These are phyloP conservation scores for Tichodroma muraria DNA, from an alignment of 2,113 vertebrate genomes.

Conservation along the genomic window DNA sequence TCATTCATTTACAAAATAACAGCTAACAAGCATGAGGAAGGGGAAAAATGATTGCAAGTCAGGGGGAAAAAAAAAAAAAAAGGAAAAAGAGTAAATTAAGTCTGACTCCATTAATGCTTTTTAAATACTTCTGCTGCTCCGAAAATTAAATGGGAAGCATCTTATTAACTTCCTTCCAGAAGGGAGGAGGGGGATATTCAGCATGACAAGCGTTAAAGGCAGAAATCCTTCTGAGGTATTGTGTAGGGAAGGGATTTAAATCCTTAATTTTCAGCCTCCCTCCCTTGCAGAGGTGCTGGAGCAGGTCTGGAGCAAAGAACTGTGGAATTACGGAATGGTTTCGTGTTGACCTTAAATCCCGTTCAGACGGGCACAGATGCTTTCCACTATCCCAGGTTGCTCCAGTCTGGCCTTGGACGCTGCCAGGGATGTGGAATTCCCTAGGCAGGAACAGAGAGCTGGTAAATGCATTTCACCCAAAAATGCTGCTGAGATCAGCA, in stretches of 20 bases:
- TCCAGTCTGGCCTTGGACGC: background rate
- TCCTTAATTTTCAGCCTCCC: background rate
- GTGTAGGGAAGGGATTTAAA: background rate
- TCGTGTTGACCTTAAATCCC: background rate
- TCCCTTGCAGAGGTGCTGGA: background rate
- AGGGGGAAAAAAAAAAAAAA: background rate
- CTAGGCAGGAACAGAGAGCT: background rate
- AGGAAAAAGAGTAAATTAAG: conserved; percentile 50
- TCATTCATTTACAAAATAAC: conserved; percentile 66
- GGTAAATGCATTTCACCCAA: rapidly evolving
- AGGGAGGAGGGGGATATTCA: background rate
- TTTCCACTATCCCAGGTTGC: rapidly evolving
- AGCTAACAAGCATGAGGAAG: conserved; percentile 31
- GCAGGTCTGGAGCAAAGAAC: background rate
- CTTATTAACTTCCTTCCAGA: background rate
- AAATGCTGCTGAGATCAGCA: background rate
- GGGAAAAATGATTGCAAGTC: conserved; percentile 42
- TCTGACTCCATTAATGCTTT: conserved; percentile 46
- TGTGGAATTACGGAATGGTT: background rate
- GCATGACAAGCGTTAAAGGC: background rate
- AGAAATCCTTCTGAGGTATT: background rate
- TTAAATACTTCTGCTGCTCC: conserved; percentile 46
- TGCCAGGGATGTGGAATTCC: background rate
- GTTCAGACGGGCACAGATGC: rapidly evolving
- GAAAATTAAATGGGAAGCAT: conserved; percentile 53